phyloP scores from a whole-genome alignment of 2,113 vertebrate genomes.

The Glaucidium brasilianum region DNA sequence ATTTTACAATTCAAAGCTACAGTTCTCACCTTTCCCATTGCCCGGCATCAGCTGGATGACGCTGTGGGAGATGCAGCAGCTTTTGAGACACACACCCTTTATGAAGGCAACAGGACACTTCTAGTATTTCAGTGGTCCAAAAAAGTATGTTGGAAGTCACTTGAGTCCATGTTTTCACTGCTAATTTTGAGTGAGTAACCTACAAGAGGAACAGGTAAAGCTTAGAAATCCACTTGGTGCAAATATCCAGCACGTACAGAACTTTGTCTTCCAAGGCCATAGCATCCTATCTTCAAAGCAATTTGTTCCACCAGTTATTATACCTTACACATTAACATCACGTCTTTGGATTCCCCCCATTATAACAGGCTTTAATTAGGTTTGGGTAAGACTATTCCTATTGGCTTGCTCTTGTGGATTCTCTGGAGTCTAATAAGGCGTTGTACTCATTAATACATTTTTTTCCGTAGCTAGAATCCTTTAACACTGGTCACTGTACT shows the following conservation, averaged over 20 bases:
- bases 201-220: not conserved
- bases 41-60: not conserved
- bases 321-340: not conserved
- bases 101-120: not conserved
- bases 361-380: not conserved
- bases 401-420: not conserved
- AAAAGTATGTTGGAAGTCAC: not conserved
- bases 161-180: not conserved
- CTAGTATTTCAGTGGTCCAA: not conserved
- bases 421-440: not conserved
- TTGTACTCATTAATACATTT: not conserved
- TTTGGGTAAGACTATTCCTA: not conserved
- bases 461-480: not conserved
- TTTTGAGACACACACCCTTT: not conserved
- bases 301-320: not conserved
- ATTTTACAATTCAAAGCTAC: constrained; percentile 70
- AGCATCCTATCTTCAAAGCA: not conserved
- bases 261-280: not conserved
- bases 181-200: not conserved
- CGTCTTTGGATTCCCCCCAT: not conserved
- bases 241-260: not conserved
- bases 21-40: constrained; percentile 34
- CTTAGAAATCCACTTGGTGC: not conserved
- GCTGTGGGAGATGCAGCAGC: not conserved
- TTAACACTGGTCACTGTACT: not conserved